Base-by-base conservation (phyloP, 2,797 vertebrate species). In the Hydrophis major region DNA sequence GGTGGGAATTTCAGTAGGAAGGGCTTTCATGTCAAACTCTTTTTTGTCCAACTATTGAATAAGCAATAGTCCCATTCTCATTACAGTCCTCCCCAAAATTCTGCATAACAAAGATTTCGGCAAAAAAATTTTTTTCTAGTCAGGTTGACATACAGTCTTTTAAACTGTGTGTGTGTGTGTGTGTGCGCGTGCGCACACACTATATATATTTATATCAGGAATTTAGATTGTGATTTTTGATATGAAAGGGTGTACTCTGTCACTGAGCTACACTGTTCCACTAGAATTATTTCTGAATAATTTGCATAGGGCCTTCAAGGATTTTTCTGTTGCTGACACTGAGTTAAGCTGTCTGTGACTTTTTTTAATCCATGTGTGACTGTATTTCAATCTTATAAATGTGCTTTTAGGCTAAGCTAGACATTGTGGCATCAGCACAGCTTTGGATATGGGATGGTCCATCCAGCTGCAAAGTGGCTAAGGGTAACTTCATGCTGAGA, bases 121-220 rank as follows among this genome's bases (percentile, higher is more conserved):
- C 74, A 83, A 47, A 22, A 78, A 18, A 42, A 42, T 3, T 78
- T 78, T 78, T 47, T 47, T 25, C 78, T 47, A 83, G 20, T 47
- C 78, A 83, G 37, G 20, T 47, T 83, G 37, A 83, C 20, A 47
- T 83, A 47, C 12, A 20, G 37, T 83, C 74, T 83, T 78, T 83
- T 83, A 83, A 83, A 47, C 74, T 66, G 0, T 37, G 2, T 74
- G 14, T 7, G 5, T 16, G 14, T 0, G 1, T n/a, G 11, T 4
- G 11, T 0, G 12, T 0, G 28, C 2, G 0, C 10, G 25, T 3
- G 1, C 25, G 27, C 4, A n/a, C 4, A 32, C 14, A 69, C 28
- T 14, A 13, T 16, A 69, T 69, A 69, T 66, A 42, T 42, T 42
- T 42, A 50, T 53, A 53, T 11, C 4, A 69, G n/a, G 14, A 83